Evolutionary conservation across 2,888 invertebrate species (phyloP).

Genomic region (Luperina nickerlii): DNA sequence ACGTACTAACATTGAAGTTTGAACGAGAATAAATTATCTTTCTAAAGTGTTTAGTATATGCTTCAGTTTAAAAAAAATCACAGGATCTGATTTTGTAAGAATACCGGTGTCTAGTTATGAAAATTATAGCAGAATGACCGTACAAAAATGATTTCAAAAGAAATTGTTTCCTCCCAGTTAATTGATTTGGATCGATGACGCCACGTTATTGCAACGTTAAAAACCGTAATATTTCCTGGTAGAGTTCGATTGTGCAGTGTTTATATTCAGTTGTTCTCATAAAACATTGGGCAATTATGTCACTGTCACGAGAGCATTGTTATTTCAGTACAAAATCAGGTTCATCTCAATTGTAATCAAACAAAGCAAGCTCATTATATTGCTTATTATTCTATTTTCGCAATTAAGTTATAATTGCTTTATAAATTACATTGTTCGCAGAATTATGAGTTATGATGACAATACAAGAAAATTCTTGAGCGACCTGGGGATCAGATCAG

Average conservation of each 20-base stretch:
- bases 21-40: conserved; percentile 31
- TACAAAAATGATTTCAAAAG: conserved; percentile 12
- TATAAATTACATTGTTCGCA: conserved; percentile 40
- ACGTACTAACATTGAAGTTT: conserved; percentile 37
- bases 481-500: not conserved
- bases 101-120: not conserved
- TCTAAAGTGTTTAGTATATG: conserved; percentile 1
- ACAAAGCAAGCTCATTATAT: conserved; percentile 66
- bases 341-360: conserved; percentile 67
- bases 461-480: conserved; percentile 28
- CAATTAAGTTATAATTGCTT: conserved; percentile 43
- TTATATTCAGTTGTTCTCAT: conserved; percentile 63
- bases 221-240: conserved; percentile 51
- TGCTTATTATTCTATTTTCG: conserved; percentile 58
- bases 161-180: conserved; percentile 25
- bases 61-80: not conserved
- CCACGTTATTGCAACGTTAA: conserved; percentile 23
- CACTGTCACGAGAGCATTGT: conserved; percentile 73
- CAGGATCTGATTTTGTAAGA: conserved; percentile 5
- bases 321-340: conserved; percentile 67
- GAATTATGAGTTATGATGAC: conserved; percentile 23
- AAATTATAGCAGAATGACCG: not conserved
- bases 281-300: conserved; percentile 72
- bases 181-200: conserved; percentile 37
- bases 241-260: conserved; percentile 47